A percentile compares a stretch with the other conserved stretches of the same genome.
These are phyloP conservation scores for Zaprionus taronus DNA, from an alignment of 1,140 invertebrate species.

Conservation along the genomic window DNA sequence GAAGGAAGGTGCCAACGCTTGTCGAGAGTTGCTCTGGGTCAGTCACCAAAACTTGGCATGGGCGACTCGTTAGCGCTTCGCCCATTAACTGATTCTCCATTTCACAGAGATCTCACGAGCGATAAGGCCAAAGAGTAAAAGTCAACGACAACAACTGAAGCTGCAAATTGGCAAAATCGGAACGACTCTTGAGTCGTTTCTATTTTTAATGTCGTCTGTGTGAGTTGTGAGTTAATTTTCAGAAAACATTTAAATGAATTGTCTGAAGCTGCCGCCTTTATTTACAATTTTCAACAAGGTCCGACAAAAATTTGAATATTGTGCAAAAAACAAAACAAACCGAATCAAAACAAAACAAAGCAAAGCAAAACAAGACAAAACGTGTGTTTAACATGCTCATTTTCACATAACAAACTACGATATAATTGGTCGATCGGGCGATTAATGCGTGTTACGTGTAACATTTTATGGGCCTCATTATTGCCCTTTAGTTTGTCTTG, in stretches of 20 bases:
- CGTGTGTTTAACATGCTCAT: conserved; percentile 17
- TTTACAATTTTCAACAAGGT: conserved; percentile 3
- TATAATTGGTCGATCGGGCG: conserved; percentile 15
- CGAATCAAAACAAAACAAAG: not conserved
- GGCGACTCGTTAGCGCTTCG: conserved; percentile 31
- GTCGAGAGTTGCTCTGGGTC: conserved; percentile 22
- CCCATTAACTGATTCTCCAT: conserved; percentile 23
- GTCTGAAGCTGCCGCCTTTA: not conserved
- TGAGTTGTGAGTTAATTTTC: conserved; percentile 56
- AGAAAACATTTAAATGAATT: conserved; percentile 32
- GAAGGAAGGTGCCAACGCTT: not conserved
- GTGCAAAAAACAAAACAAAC: conserved; percentile 8
- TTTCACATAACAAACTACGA: conserved; percentile 2
- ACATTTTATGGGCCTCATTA: conserved; percentile 54
- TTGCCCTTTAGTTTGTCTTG: conserved; percentile 22
- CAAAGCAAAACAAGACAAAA: not conserved
- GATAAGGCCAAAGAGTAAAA: conserved; percentile 30
- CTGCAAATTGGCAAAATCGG: conserved; percentile 17
- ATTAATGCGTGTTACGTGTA: conserved; percentile 53
- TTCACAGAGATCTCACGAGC: conserved; percentile 21
- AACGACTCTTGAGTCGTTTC: conserved; percentile 35
- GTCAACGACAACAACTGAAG: not conserved
- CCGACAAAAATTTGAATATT: conserved; percentile 31
- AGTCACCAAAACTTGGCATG: conserved; percentile 54
- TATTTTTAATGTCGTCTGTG: conserved; percentile 49